Conservation (phyloP, 2,797 vertebrate species). For the Ptychadena robeensis region DNA sequence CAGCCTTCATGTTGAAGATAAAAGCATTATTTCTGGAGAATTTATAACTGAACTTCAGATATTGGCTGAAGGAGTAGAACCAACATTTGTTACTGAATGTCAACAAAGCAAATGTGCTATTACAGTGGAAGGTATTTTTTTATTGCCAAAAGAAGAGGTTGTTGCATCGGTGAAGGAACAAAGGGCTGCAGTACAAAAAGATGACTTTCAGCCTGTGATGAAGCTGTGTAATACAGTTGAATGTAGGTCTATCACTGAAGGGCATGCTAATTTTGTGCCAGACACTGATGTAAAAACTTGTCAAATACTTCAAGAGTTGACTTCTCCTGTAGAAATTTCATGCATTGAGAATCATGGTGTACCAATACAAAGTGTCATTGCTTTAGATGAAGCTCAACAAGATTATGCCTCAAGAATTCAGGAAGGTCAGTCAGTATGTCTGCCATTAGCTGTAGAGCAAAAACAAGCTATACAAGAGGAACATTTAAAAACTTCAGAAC, state of each 20-base stretch:
- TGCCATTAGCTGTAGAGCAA: constrained; percentile 85
- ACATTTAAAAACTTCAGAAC: constrained; percentile 68
- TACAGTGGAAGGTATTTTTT: constrained; percentile 74
- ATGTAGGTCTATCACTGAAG: constrained; percentile 73
- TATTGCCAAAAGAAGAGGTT: constrained; percentile 79
- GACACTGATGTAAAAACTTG: constrained; percentile 70
- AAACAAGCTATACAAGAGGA: constrained; percentile 79
- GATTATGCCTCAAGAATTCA: constrained; percentile 83
- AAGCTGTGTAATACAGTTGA: constrained; percentile 77
- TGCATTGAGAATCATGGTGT: constrained; percentile 76
- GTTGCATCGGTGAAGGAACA: constrained; percentile 73
- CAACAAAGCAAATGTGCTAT: constrained; percentile 74
- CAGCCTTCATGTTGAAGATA: constrained; percentile 76
- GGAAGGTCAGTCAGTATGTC: constrained; percentile 83
- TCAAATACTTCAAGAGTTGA: constrained; percentile 74
- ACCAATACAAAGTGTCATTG: constrained; percentile 76
- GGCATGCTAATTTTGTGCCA: constrained; percentile 74
- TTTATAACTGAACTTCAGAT: constrained; percentile 73
- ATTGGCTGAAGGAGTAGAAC: constrained; percentile 70
- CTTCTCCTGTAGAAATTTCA: constrained; percentile 73
- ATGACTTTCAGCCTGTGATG: constrained; percentile 77
- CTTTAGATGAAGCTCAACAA: constrained; percentile 78
- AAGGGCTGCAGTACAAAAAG: constrained; percentile 80
- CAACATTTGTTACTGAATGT: constrained; percentile 72
- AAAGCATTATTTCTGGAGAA: constrained; percentile 73